Conservation (phyloP, 2,797 vertebrate species). For the Chrysocyon brachyurus region DNA sequence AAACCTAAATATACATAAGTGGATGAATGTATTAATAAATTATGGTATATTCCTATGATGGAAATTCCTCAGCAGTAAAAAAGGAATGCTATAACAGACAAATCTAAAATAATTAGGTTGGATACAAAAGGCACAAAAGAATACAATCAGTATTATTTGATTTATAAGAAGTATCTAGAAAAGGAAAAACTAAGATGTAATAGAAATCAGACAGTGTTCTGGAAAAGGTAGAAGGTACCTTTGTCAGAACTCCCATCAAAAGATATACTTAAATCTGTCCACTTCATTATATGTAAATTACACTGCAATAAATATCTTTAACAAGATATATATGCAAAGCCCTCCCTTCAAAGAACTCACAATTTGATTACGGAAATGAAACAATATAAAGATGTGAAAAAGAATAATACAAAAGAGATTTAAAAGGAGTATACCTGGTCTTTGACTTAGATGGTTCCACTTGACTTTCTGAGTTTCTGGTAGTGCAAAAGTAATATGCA, state of each 20-base stretch:
- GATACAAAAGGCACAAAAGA: neutral
- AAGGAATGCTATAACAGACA: neutral
- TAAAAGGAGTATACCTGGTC: neutral
- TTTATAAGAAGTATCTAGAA: neutral
- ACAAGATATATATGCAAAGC: conserved; percentile 6
- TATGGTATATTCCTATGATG: neutral
- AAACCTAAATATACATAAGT: neutral
- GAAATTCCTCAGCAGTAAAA: neutral
- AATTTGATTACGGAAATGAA: conserved; percentile 39
- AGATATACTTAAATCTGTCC: conserved; percentile 10
- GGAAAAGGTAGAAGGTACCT: neutral
- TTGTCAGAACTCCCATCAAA: neutral
- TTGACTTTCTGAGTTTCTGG: neutral
- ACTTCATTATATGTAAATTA: neutral
- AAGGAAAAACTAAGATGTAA: neutral
- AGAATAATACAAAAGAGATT: neutral
- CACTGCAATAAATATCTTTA: neutral
- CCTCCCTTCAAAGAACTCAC: conserved; percentile 49
- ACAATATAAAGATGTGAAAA: conserved; percentile 28
- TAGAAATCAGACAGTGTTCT: neutral
- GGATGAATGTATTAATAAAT: neutral
- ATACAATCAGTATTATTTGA: neutral
- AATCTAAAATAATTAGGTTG: neutral
- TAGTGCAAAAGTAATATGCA: neutral
- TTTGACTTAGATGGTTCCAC: neutral